Evolutionary conservation across 2,113 vertebrate genomes (phyloP), one percentile per base, ranked within the genome.

Genomic region (Leptosomus discolor): DNA sequence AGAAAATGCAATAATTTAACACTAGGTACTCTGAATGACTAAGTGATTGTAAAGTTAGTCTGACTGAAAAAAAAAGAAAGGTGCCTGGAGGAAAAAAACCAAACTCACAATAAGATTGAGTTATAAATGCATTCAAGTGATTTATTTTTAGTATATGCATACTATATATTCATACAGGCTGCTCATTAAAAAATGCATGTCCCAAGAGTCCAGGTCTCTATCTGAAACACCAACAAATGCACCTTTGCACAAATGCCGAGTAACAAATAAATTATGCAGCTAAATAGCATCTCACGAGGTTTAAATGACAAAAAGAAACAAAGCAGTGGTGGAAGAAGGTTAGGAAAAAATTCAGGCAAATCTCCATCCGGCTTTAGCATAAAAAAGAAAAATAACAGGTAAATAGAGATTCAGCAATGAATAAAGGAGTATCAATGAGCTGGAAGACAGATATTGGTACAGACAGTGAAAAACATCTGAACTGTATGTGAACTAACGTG

Each of bases 201-300:
- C 61, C 18, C 36, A 32, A 18, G 39, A 54, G 39, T 36, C 15
- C 77, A 61, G 85, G 92, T 83, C 63, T 58, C 76, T n/a, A 53
- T 84, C 60, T 58, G 90, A 96, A 97, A 94, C 88, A 80, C n/a
- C 53, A 90, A 57, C 81, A 65, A 70, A 95, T 63, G 15, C 88
- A 92, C 63, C 56, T 90, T 92, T 43, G 48, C 26, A 90, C 14
- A 85, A 94, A 90, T 75, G 91, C 41, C 1, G 0, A 74, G 21
- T 20, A 81, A 68, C 30, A 70, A 96, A 96, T 30, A 79, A 95
- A 93, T 26, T 30, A 69, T 19, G 58, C 46, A 56, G 64, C 69
- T 50, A 79, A 94, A 57, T 46, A 90, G 34, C 12, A 29, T 87
- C 92, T 91, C 87, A 92, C 69, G 67, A 90, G 29, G 3, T 90